These are phyloP conservation scores for Arbacia lixula DNA, from an alignment of 53 echinoderm and acorn worm genomes.

Conservation along the genomic window DNA sequence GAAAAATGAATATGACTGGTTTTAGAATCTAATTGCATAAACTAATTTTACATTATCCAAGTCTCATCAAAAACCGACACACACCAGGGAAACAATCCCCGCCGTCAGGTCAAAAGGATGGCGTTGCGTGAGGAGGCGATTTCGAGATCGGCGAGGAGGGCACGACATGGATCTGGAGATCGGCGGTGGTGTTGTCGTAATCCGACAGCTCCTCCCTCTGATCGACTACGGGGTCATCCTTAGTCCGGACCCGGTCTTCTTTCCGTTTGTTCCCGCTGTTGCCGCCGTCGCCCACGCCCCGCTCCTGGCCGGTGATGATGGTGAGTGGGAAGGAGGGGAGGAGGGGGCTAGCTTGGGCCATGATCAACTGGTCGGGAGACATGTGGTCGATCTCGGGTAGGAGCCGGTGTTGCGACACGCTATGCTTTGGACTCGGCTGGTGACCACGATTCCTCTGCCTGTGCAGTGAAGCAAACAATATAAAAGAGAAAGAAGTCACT, in stretches of 20 bases:
- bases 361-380: not conserved
- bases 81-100: no score
- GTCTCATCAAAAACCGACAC: no score
- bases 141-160: no score
- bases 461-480: no score
- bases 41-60: no score
- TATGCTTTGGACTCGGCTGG: constrained; percentile 51
- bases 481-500: no score
- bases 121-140: no score
- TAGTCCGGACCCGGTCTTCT: constrained; percentile 2
- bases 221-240: not conserved
- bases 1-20: no score
- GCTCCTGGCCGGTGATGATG: constrained; percentile 43
- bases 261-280: constrained; percentile 12
- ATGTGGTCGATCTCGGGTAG: constrained; percentile 1
- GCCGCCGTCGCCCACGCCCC: constrained; percentile 42
- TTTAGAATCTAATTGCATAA: no score
- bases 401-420: constrained; percentile 43
- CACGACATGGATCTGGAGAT: constrained; percentile 16
- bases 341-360: constrained; percentile 42
- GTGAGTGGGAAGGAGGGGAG: constrained; percentile 46
- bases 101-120: no score
- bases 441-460: constrained; percentile 16
- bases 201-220: constrained; percentile 37
- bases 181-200: constrained; percentile 31